Evolutionary conservation across 2,797 vertebrate species (phyloP).

Genomic region (Enteromius unitaeniatus): DNA sequence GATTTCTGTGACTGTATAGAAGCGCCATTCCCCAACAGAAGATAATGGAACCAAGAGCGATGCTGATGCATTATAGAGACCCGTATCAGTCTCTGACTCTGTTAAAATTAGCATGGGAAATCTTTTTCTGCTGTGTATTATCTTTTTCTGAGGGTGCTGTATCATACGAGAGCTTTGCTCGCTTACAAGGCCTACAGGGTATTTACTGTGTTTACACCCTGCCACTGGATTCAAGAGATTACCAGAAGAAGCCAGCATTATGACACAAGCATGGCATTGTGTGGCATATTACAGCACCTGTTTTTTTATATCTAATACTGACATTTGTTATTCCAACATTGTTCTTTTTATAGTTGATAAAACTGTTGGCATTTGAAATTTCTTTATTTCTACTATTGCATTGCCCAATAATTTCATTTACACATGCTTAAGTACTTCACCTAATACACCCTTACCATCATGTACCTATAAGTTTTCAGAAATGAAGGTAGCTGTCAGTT

Average conservation of each 20-base stretch:
- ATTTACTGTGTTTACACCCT: slow-evolving; percentile 44
- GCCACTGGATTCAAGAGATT: slow-evolving; percentile 50
- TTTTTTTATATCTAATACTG: neutral
- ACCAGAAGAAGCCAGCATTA: slow-evolving; percentile 48
- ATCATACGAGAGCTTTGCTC: slow-evolving; percentile 63
- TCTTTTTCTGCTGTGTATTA: slow-evolving; percentile 76
- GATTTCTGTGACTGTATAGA: slow-evolving; percentile 57
- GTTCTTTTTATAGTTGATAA: neutral
- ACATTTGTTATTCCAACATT: neutral
- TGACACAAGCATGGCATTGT: slow-evolving; percentile 35
- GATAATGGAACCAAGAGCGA: slow-evolving; percentile 76
- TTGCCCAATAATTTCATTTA: neutral
- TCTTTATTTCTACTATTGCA: neutral
- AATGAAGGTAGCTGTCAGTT: neutral
- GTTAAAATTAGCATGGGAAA: slow-evolving; percentile 74
- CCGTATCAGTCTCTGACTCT: slow-evolving; percentile 68
- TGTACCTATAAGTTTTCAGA: neutral
- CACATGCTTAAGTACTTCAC: neutral
- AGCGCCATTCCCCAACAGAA: slow-evolving; percentile 69
- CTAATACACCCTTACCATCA: neutral
- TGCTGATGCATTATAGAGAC: slow-evolving; percentile 65
- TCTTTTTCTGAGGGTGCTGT: slow-evolving; percentile 72
- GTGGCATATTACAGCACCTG: neutral
- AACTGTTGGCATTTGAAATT: neutral
- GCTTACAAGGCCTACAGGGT: slow-evolving; percentile 58